These are phyloP conservation scores for Sinocyclocheilus grahami DNA, from an alignment of 2,113 vertebrate genomes.

Conservation along the genomic window DNA sequence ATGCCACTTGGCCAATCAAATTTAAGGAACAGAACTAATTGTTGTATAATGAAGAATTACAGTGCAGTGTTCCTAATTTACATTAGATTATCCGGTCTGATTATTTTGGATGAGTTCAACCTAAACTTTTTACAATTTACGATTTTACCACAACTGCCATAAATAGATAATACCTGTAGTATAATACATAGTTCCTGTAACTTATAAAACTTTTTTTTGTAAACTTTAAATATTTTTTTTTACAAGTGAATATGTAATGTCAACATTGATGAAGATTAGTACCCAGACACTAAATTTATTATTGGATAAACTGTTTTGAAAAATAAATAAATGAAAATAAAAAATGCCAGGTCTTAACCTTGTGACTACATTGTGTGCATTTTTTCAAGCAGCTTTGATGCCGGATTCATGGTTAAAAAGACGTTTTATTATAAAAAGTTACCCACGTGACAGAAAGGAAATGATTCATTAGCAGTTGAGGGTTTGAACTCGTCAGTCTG, in stretches of 20 bases:
- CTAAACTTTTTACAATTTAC: neutral
- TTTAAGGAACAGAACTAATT: neutral
- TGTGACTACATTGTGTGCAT: neutral
- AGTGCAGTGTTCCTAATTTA: neutral
- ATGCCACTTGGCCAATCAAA: too few relatives aligned
- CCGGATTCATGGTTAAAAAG: neutral
- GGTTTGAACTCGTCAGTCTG: conserved; percentile 17
- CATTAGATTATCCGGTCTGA: neutral
- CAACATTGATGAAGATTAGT: neutral
- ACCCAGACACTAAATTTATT: too few relatives aligned
- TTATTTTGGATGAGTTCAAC: neutral
- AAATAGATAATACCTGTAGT: neutral
- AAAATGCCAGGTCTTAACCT: neutral
- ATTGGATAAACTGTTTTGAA: neutral
- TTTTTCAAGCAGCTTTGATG: neutral
- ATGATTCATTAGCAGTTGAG: neutral
- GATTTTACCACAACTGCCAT: neutral
- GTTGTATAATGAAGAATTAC: neutral
- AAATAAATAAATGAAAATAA: neutral
- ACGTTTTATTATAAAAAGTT: neutral
- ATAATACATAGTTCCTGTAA: neutral
- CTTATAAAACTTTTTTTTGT: neutral
- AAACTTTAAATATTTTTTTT: neutral
- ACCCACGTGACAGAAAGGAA: conserved; percentile 3
- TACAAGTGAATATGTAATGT: neutral